Conservation (phyloP, 2,113 vertebrate species). For the Boleophthalmus pectinirostris region DNA sequence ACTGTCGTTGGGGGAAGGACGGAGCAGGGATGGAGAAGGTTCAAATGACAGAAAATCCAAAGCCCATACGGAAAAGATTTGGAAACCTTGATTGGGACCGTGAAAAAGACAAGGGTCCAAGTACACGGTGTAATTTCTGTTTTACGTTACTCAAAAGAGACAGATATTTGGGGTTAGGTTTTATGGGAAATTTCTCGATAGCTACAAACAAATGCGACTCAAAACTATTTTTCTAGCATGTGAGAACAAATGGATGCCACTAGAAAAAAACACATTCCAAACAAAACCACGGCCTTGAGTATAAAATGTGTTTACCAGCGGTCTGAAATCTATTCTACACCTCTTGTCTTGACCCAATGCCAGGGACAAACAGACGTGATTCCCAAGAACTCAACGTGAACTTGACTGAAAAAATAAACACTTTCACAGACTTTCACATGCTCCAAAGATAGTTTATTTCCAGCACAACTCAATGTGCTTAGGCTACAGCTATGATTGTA, state of each 20-base stretch:
- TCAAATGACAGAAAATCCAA: not conserved
- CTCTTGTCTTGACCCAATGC: not conserved
- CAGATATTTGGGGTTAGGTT: not conserved
- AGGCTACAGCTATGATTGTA: not conserved
- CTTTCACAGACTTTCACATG: not conserved
- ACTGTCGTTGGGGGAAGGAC: constrained; percentile 1
- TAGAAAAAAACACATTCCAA: not conserved
- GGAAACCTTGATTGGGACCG: not conserved
- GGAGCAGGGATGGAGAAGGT: not conserved
- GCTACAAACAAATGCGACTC: not conserved
- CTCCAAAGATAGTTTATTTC: not conserved
- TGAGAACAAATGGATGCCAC: not conserved
- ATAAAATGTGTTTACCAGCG: not conserved
- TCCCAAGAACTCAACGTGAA: not conserved
- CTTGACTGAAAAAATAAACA: not conserved
- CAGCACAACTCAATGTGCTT: not conserved
- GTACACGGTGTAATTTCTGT: not conserved
- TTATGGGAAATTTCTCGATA: not conserved
- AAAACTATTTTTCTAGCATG: not conserved
- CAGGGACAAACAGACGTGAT: not conserved
- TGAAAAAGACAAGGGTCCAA: not conserved
- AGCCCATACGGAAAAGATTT: not conserved
- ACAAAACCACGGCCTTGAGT: not conserved
- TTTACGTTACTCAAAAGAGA: not conserved
- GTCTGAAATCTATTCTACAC: not conserved